Percentiles rank a stretch among this genome's conserved stretches.
Evolutionary conservation across 2,113 vertebrate species (phyloP).

Genomic region (Oreochromis aureus): DNA sequence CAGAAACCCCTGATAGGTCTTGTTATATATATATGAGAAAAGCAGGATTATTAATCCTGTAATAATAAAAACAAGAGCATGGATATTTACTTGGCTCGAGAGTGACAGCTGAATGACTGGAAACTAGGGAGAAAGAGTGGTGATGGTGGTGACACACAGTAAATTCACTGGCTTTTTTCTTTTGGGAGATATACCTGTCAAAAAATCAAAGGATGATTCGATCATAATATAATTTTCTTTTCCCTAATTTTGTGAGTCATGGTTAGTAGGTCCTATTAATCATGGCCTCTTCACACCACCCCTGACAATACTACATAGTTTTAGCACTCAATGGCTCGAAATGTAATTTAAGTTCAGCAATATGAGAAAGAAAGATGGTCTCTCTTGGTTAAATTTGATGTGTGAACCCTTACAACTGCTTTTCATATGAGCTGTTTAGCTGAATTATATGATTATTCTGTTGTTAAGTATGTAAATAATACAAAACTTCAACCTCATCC

Average conservation of each 20-base stretch:
- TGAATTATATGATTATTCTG: neutral
- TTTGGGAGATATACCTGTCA: neutral
- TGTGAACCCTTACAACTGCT: neutral
- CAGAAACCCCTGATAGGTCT: neutral
- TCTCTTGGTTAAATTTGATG: neutral
- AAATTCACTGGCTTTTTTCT: accelerated
- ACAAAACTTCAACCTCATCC: neutral
- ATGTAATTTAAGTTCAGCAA: neutral
- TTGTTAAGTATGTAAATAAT: neutral
- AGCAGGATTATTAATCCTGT: neutral
- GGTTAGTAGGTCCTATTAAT: neutral
- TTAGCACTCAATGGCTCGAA: neutral
- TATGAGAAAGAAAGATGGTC: neutral
- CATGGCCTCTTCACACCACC: neutral
- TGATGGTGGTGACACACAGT: neutral
- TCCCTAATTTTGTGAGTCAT: neutral
- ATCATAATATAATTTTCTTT: too few relatives aligned
- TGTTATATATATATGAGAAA: accelerated
- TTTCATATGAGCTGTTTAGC: neutral
- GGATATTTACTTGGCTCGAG: neutral
- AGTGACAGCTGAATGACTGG: neutral
- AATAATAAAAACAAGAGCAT: neutral
- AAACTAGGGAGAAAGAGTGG: neutral
- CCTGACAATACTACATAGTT: neutral
- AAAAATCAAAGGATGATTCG: too few relatives aligned